Evolutionary conservation across 2,888 invertebrate species (phyloP).

Genomic region (Hydropsyche betteni): DNA sequence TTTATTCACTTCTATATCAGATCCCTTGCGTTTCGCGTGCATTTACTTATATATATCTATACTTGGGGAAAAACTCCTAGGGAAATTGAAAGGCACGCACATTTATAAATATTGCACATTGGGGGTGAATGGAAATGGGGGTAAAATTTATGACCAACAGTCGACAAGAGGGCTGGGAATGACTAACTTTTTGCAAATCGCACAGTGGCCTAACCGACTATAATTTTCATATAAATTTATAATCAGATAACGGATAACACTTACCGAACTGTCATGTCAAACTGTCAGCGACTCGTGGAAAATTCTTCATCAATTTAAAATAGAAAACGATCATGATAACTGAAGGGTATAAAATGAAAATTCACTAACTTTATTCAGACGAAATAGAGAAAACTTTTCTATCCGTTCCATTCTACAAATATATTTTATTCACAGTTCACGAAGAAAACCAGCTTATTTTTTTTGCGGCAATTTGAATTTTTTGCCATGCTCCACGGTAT

Average conservation of each 20-base stretch:
- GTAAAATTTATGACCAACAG: constrained; percentile 36
- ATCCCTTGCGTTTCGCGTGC: constrained; percentile 10
- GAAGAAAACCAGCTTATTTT: too few relatives aligned
- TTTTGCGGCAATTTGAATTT: background rate
- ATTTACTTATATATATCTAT: background rate
- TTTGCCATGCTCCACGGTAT: background rate
- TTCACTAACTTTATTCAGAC: too few relatives aligned
- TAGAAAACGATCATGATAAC: too few relatives aligned
- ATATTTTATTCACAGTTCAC: too few relatives aligned
- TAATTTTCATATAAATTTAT: too few relatives aligned
- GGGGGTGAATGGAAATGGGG: constrained; percentile 6
- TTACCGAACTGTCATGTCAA: too few relatives aligned
- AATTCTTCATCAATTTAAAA: too few relatives aligned
- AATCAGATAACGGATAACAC: too few relatives aligned
- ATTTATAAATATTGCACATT: constrained; percentile 27
- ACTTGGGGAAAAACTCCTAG: constrained; percentile 1
- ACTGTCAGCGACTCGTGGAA: too few relatives aligned
- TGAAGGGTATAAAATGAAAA: too few relatives aligned
- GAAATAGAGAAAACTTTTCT: too few relatives aligned
- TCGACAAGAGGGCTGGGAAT: constrained; percentile 21
- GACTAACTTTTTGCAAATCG: constrained; percentile 26
- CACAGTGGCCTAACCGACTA: background rate
- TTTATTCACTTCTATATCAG: constrained; percentile 9
- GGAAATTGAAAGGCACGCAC: constrained; percentile 22
- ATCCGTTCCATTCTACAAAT: too few relatives aligned